Conservation (phyloP, 2,797 vertebrate species). For the Bradypus variegatus region DNA sequence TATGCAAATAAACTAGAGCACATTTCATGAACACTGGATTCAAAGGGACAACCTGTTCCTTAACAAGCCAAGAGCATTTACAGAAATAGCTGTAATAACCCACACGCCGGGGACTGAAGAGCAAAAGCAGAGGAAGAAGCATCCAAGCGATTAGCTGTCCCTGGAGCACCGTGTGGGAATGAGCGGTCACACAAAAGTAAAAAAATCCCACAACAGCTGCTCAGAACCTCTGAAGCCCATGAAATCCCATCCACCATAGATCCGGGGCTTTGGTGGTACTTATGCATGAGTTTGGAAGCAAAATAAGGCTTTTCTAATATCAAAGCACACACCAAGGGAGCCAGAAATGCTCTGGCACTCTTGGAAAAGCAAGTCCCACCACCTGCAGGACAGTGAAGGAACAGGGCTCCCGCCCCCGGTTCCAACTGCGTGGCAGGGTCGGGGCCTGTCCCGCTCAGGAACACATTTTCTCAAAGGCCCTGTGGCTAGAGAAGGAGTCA, state of each 20-base stretch:
- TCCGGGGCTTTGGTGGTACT: neutral
- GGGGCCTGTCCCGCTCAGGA: neutral
- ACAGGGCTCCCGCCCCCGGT: no score
- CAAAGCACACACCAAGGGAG: neutral
- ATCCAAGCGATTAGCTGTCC: slow-evolving; percentile 32
- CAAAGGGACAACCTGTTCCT: neutral
- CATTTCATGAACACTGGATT: neutral
- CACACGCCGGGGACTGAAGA: neutral
- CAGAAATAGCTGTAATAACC: neutral
- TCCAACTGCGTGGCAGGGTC: neutral
- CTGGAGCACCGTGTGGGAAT: neutral
- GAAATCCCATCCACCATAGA: slow-evolving; percentile 10
- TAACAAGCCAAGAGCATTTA: neutral
- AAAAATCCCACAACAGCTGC: slow-evolving; percentile 49
- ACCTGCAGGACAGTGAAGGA: neutral
- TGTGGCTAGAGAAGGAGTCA: no score
- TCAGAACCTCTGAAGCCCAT: neutral
- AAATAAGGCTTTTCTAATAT: slow-evolving; percentile 2
- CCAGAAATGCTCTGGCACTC: neutral
- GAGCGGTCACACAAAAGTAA: neutral
- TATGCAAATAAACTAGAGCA: neutral
- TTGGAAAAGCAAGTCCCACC: neutral
- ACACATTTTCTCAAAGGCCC: neutral
- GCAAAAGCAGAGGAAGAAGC: neutral
- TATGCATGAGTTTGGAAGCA: neutral